Base-by-base conservation (phyloP, 2,113 vertebrate genomes). In the Lepisosteus oculatus region DNA sequence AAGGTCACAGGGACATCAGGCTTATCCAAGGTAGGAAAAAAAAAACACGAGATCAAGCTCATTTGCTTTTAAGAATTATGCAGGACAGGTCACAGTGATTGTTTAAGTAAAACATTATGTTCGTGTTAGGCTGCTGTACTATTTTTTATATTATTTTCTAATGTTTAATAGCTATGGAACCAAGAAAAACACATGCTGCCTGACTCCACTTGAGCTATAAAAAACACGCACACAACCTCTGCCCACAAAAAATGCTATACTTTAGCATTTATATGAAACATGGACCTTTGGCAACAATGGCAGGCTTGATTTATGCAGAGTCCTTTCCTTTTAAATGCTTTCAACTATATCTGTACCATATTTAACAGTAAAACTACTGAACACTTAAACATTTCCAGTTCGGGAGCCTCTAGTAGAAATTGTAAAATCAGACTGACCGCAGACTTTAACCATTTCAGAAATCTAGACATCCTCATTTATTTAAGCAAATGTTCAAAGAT, bases 31-130 rank as follows among this genome's bases (percentile, higher is more conserved):
- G 17, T 29, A 29, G 17, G 65, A 63, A 64, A 55, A 65, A 65
- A 76, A 43, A 67, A 44, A 44, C 43, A 54, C 17, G 17, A 29
- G 17, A 29, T 29, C 17, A 1, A 29, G 1, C 17, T 29, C 17
- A 29, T 29, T 29, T 29, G 17, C 17, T 29, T 29, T 29, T 29
- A 29, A 29, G 17, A 29, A 29, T 29, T 29, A 29, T 29, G 17
- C 17, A 29, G 17, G 17, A 13, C 55, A 72, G 29, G 55, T 8
- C 8, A 68, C 59, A 59, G 68, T 44, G 54, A 72, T 63, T 69
- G 56, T 69, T 63, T 80, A 83, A 86, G 72, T 76, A 69, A 81
- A 85, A 77, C 79, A 79, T 80, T 55, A 82, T 81, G 74, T 74
- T 56, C 68, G 61, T 67, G 73, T 65, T 51, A 51, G 0, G 47